Base-by-base conservation (phyloP, 2,113 vertebrate species). In the Indri indri region DNA sequence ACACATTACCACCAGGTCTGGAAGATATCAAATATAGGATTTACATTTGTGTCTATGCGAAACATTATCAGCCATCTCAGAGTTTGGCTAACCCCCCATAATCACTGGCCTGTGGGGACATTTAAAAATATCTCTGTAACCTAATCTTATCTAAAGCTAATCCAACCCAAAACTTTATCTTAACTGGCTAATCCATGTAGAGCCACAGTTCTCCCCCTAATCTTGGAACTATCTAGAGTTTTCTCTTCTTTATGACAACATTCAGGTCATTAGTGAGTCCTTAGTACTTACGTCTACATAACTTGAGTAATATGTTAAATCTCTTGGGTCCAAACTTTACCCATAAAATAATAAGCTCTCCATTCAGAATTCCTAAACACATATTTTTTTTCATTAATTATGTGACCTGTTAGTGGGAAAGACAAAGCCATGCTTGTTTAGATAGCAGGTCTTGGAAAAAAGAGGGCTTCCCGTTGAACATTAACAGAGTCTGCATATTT, bases 71-170 rank as follows among this genome's bases (percentile, higher is more conserved):
- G 59, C 47, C 27, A 63, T 90, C 92, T 76, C 79, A 5, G 7
- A n/a, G 65, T 57, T 63, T 92, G 74, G 79, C 90, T 71, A 68
- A 68, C 74, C 79, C 57, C 57, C 13, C 80, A n/a, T 87, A 84
- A 92, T 83, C 93, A 68, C 68, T 4, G 12, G 45, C 63, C 94
- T 82, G 0, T 18, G 30, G 93, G 74, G 90, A 94, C 40, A 30
- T 57, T 71, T 22, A 65, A 71, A 93, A 89, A 65, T 61, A 87
- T 59, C 59, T 47, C 0, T 50, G 66, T 66, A 89, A 71, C 73
- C n/a, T 97, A 68, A 83, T 79, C 90, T 94, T 83, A 96, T 86
- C 92, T 54, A 42, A 89, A 90, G 63, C 70, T 84, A 86, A 81
- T 61, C 76, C 50, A 50, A 83, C 54, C 32, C 61, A 73, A 86